Conservation (phyloP, 2,797 vertebrate genomes). For the Poeciliopsis presidionis region DNA sequence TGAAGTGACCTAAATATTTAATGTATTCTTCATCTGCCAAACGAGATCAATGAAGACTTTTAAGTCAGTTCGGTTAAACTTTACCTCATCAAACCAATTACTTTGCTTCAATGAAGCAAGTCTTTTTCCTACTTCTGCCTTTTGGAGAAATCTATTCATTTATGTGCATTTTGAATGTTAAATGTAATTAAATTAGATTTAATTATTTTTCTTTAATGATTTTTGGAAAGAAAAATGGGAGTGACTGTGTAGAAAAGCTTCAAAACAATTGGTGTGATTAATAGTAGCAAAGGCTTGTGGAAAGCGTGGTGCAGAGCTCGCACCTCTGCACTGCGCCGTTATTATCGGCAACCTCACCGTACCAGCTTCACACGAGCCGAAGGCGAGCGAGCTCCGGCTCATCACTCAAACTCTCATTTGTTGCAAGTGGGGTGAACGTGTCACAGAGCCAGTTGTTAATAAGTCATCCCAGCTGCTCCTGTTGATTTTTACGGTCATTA, state of each 20-base stretch:
- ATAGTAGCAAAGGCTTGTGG: constrained; percentile 8
- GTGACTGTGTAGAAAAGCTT: neutral
- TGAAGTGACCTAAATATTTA: neutral
- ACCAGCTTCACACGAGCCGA: constrained; percentile 52
- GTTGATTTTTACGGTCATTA: constrained; percentile 81
- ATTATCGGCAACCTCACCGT: constrained; percentile 53
- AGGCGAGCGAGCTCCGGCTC: constrained; percentile 60
- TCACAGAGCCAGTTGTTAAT: constrained; percentile 77
- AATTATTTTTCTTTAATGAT: neutral
- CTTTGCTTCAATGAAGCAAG: neutral
- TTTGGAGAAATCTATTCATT: neutral
- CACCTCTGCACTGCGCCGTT: constrained; percentile 54
- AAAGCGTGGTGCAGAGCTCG: constrained; percentile 23
- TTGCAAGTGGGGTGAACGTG: constrained; percentile 68
- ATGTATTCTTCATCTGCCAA: neutral
- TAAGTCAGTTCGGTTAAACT: neutral
- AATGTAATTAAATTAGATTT: neutral
- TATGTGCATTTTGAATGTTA: neutral
- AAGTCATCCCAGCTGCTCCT: constrained; percentile 80
- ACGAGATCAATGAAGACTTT: neutral
- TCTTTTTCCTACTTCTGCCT: neutral
- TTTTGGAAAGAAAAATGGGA: neutral
- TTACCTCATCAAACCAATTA: neutral
- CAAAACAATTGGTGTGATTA: constrained; percentile 12
- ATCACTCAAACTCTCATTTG: constrained; percentile 81